Base-by-base conservation (phyloP, 2,797 vertebrate genomes). In the Syncerus caffer region DNA sequence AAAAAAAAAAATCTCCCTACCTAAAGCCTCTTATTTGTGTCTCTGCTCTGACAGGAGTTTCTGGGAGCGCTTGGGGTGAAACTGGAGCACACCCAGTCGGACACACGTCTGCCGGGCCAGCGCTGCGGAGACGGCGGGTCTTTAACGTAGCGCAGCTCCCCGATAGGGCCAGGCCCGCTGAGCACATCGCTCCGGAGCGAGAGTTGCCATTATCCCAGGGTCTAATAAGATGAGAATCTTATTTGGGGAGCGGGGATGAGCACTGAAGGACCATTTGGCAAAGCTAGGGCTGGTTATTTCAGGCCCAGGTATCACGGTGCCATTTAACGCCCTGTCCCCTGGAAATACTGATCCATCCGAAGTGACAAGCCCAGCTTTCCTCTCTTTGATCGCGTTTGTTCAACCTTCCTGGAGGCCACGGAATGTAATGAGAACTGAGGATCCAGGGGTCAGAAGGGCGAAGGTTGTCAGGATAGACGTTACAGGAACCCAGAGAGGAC, bases 271-370 rank as follows among this genome's bases (percentile, higher is more conserved):
- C 31, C 34, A 31, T 88, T 64, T 79, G 90, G 51, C 1, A 0
- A 85, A 91, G 31, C 64, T 71, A 25, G 42, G 34, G 82, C 15
- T 51, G 29, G 82, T 31, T 57, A 50, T 85, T 58, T 51, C 47
- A 67, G 80, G 50, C n/a, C 95, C 92, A 45, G 67, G n/a, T 71
- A 57, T 89, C 91, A 14, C 10, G 29, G 38, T 42, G 23, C 57
- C 85, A 76, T 92, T 38, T 87, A 96, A 85, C 6, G 42, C 15
- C 80, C 55, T 58, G n/a, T 80, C n/a, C 79, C 74, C 67, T 80
- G 86, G 84, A 95, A 97, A 95, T 94, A 80, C 12, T 25, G 97
- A 85, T 93, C 89, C 67, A 85, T 57, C n/a, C 60, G 12, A 96
- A 97, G 67, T 89, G 96, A 93, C 92, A 85, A 74, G 55, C 64